Conservation (phyloP, 2,113 vertebrate genomes). For the Halichoeres trimaculatus region DNA sequence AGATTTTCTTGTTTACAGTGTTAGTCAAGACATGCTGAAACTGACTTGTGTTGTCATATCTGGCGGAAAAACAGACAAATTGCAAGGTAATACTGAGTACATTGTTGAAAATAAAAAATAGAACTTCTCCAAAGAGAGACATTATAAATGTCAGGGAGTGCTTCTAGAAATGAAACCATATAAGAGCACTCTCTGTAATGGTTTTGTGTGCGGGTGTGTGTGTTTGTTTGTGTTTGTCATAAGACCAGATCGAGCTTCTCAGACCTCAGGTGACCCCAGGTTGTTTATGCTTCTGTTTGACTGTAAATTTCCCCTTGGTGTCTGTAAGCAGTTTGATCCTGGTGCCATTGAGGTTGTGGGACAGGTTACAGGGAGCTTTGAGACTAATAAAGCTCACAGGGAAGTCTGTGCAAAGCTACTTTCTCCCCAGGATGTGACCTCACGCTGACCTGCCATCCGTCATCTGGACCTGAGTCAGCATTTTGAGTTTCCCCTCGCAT, state of each 20-base stretch:
- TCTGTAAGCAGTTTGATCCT: conserved; percentile 18
- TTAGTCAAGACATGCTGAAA: not conserved
- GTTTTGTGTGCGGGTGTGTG: not conserved
- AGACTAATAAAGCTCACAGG: conserved; percentile 33
- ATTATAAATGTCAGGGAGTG: not conserved
- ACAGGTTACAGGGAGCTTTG: conserved; percentile 58
- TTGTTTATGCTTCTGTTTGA: conserved; percentile 49
- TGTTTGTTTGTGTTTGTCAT: conserved; percentile 15
- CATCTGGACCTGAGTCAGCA: conserved; percentile 69
- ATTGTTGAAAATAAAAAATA: not conserved
- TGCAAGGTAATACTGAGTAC: not conserved
- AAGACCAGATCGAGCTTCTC: conserved; percentile 34
- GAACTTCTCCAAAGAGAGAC: not conserved
- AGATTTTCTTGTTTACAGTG: not conserved
- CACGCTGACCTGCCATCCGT: conserved; percentile 50
- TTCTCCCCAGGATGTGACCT: conserved; percentile 70
- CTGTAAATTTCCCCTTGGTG: conserved; percentile 26
- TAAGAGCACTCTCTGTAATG: not conserved
- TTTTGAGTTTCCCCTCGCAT: conserved; percentile 53
- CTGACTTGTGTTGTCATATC: not conserved
- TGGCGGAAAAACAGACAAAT: not conserved
- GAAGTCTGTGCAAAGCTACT: conserved; percentile 40
- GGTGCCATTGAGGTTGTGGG: conserved; percentile 60
- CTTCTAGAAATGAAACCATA: not conserved
- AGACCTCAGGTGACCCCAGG: not conserved